Percentiles rank a stretch among this genome's conserved stretches.
Evolutionary conservation across 2,888 invertebrate genomes (phyloP).

Genomic region (Drosophila flavopinicola): DNA sequence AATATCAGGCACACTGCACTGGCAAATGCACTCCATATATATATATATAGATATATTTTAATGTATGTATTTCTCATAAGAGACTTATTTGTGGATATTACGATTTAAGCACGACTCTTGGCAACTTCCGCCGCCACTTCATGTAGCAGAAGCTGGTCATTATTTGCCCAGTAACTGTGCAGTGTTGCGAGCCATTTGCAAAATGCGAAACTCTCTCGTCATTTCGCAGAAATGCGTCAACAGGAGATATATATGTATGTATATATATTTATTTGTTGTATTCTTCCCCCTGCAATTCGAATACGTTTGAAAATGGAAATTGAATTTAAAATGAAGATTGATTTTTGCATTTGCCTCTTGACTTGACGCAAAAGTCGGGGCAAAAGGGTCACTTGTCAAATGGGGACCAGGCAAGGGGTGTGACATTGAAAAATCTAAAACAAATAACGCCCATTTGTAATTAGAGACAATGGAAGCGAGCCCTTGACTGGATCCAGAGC

Average conservation of each 20-base stretch:
- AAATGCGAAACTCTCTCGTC: neutral
- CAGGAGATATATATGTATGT: constrained; percentile 4
- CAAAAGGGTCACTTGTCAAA: constrained; percentile 37
- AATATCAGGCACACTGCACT: neutral
- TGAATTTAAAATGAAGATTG: constrained; percentile 79
- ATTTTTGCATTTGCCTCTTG: constrained; percentile 59
- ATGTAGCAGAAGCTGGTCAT: constrained; percentile 8
- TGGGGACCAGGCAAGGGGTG: constrained; percentile 12
- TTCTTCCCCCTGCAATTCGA: constrained; percentile 27
- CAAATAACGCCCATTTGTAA: constrained; percentile 74
- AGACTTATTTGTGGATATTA: constrained; percentile 2
- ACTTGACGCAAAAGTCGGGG: constrained; percentile 29
- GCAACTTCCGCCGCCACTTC: neutral
- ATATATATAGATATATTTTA: neutral
- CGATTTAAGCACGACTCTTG: neutral
- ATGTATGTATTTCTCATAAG: neutral
- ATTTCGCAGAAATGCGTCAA: constrained; percentile 9
- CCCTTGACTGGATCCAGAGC: constrained; percentile 41
- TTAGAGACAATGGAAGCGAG: constrained; percentile 69
- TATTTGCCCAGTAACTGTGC: neutral
- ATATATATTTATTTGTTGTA: constrained; percentile 5
- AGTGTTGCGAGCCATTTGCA: neutral
- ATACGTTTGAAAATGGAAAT: constrained; percentile 58
- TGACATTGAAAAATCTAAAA: constrained; percentile 54
- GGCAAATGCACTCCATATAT: neutral